Evolutionary conservation across 1,140 invertebrate genomes (phyloP).

Genomic region (Holcopasites calliopsidis): DNA sequence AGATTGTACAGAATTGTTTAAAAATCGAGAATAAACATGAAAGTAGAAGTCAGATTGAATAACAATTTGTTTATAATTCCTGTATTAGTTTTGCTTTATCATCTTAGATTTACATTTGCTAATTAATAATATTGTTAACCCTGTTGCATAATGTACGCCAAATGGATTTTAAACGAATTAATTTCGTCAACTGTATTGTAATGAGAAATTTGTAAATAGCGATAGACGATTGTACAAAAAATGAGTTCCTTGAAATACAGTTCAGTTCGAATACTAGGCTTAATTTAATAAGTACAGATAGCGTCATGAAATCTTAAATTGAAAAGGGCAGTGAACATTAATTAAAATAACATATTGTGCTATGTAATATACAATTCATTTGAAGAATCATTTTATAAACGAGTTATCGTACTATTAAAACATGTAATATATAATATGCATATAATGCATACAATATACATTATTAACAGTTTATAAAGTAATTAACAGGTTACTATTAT

Average conservation of each 20-base stretch:
- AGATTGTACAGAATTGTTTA: slow-evolving; percentile 57
- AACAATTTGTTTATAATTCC: slow-evolving; percentile 49
- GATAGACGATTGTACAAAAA: slow-evolving; percentile 30
- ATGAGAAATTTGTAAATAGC: slow-evolving; percentile 9
- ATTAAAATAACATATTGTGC: slow-evolving; percentile 44
- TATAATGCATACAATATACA: slow-evolving; percentile 46
- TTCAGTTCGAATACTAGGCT: slow-evolving; percentile 34
- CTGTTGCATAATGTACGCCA: not conserved
- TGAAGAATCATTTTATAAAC: slow-evolving; percentile 63
- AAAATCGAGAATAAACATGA: slow-evolving; percentile 54
- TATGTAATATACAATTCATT: slow-evolving; percentile 44
- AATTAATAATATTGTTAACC: slow-evolving; percentile 16
- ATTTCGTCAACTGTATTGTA: not conserved
- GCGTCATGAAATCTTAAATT: not conserved
- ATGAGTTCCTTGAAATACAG: slow-evolving; percentile 30
- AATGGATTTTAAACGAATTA: slow-evolving; percentile 8
- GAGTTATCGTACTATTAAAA: slow-evolving; percentile 54
- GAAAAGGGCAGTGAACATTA: slow-evolving; percentile 29
- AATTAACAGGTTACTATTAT: slow-evolving; percentile 63
- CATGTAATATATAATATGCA: too few relatives aligned
- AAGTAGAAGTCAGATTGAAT: slow-evolving; percentile 45
- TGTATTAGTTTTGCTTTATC: not conserved
- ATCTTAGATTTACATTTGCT: not conserved
- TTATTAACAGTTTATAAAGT: slow-evolving; percentile 60
- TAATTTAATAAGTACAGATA: slow-evolving; percentile 32